Percentiles rank a stretch among this genome's conserved stretches.
These are phyloP conservation scores for Catagonus wagneri DNA, from an alignment of 2,113 vertebrate species.

Conservation along the genomic window DNA sequence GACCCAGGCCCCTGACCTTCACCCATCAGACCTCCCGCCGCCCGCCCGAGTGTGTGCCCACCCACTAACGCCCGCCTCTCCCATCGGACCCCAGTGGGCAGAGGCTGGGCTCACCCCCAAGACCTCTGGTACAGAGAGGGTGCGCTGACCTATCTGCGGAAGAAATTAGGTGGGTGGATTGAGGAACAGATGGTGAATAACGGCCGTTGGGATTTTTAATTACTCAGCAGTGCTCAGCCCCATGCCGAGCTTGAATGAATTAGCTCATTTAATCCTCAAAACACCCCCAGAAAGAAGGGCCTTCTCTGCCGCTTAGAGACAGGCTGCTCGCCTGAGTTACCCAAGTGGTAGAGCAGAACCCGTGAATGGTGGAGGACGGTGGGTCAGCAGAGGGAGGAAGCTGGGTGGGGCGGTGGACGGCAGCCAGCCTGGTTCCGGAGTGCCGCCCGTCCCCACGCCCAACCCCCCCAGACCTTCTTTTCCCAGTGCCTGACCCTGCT, in stretches of 20 bases:
- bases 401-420: accelerated
- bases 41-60: not conserved
- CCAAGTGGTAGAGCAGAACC: not conserved
- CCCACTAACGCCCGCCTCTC: not conserved
- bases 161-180: not conserved
- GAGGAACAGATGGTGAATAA: not conserved
- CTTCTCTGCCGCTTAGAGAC: not conserved
- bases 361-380: accelerated
- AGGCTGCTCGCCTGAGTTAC: not conserved
- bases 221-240: not conserved
- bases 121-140: not conserved
- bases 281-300: accelerated
- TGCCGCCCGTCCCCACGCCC: accelerated
- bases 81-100: not conserved
- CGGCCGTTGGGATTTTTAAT: not conserved
- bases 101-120: not conserved
- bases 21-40: not conserved
- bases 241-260: accelerated
- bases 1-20: too few relatives aligned
- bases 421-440: too few relatives aligned
- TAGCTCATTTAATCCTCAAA: not conserved
- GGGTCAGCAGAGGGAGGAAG: accelerated
- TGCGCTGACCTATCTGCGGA: not conserved
- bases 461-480: not conserved
- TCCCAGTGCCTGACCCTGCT: not conserved